These are phyloP conservation scores for Verasper variegatus DNA, from an alignment of 2,113 vertebrate species.

Conservation along the genomic window DNA sequence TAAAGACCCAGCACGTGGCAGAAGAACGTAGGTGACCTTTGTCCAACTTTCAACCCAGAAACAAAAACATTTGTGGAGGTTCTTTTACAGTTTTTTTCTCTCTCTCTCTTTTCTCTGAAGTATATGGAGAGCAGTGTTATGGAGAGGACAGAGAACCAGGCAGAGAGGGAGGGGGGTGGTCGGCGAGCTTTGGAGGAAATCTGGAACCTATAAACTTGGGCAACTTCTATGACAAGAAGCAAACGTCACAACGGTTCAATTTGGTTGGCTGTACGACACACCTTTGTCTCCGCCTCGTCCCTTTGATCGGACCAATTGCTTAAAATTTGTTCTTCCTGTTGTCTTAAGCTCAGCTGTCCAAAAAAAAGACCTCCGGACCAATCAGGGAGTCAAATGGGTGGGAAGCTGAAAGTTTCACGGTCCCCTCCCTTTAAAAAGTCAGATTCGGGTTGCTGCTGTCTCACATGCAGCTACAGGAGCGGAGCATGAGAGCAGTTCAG, in stretches of 20 bases:
- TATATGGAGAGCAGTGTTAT: constrained; percentile 42
- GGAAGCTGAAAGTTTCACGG: constrained; percentile 58
- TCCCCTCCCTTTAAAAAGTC: constrained; percentile 79
- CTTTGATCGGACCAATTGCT: constrained; percentile 69
- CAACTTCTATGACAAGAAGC: constrained; percentile 80
- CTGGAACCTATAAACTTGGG: constrained; percentile 92
- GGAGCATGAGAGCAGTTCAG: constrained; percentile 27
- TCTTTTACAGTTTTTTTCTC: constrained; percentile 7
- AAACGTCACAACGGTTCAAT: constrained; percentile 81
- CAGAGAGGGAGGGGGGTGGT: constrained; percentile 50
- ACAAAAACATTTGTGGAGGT: constrained; percentile 30
- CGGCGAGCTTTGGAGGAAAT: constrained; percentile 81
- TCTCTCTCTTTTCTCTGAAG: constrained; percentile 9
- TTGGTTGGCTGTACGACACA: constrained; percentile 80
- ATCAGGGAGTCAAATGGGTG: constrained; percentile 74
- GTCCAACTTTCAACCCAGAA: constrained; percentile 28
- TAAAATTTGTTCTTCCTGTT: constrained; percentile 67
- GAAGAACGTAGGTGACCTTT: constrained; percentile 25
- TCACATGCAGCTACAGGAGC: constrained; percentile 65
- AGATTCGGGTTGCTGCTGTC: constrained; percentile 63
- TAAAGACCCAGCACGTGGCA: not conserved
- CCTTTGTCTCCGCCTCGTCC: constrained; percentile 75
- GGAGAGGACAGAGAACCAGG: constrained; percentile 24
- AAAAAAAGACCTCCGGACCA: constrained; percentile 60
- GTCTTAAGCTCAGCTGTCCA: constrained; percentile 63